Base-by-base conservation (phyloP, 2,888 invertebrate genomes). In the Latrodectus hesperus region DNA sequence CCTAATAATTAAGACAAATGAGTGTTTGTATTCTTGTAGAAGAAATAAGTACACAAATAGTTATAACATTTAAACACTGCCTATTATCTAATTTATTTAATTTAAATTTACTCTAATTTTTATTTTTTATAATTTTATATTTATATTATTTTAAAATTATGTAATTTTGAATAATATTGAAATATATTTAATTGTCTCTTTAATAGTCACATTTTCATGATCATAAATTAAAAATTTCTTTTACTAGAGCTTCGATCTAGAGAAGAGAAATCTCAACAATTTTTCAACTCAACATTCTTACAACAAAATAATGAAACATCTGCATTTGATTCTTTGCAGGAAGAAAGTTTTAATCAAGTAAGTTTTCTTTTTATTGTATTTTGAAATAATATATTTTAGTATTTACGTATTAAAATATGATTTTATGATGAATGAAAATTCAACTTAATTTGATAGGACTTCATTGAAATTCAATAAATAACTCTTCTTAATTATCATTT, bases 261-360 rank as follows among this genome's bases (percentile, higher is more conserved):
- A 90, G 98, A 98, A 92, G 98, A 98, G 91, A 94, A 98, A 79
- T 97, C 97, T 2, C 96, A 96, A 91, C 95, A 96, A 65, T 98
- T 96, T 93, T 97, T 98, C 92, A 96, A 96, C 90, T 93, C 95
- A 1, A 94, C 94, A 0, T 90, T 91, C 53, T 94, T 94, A 90
- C 94, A 94, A 78, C 94, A 94, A 94, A 53, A 94, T 94, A 87
- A 94, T 93, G 90, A 92, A 92, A 77, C 86, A 90, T 85, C 90
- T 26, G 38, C 71, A n/a, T 77, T 86, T 70, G 82, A 85, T 83
- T 55, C 81, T 14, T 55, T 65, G 3, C 84, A 81, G 78, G 78
- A 82, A 64, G 78, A 83, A 74, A 76, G 77, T 52, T 88, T 73
- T 53, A 85, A 84, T 73, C 84, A 88, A 67, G 88, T 88, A 84